Evolutionary conservation across 1,140 invertebrate species (phyloP).

Genomic region (Phymorhynchus buccinoides): DNA sequence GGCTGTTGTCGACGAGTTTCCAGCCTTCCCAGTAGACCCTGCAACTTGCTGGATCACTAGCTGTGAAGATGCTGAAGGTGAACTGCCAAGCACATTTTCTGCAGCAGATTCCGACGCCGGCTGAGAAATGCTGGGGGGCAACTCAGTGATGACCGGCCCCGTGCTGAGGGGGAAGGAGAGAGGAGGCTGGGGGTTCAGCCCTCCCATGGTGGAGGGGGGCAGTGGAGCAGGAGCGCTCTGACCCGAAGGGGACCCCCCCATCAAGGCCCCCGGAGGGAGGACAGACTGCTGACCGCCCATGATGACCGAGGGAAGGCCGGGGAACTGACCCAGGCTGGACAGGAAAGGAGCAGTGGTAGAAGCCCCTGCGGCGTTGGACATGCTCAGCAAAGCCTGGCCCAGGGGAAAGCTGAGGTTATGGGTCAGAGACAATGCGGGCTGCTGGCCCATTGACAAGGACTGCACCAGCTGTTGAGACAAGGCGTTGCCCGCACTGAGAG

Average conservation of each 20-base stretch:
- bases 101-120: not conserved
- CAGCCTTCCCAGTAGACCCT: not conserved
- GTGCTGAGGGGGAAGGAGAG: constrained; percentile 29
- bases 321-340: constrained; percentile 44
- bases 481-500: constrained; percentile 26
- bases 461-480: constrained; percentile 46
- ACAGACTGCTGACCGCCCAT: constrained; percentile 47
- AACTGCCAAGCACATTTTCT: not conserved
- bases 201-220: constrained; percentile 1
- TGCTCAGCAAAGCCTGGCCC: constrained; percentile 45
- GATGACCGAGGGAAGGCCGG: constrained; percentile 45
- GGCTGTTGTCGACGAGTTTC: not conserved
- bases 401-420: constrained; percentile 40
- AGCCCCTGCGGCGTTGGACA: constrained; percentile 40
- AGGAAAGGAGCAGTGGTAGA: constrained; percentile 42
- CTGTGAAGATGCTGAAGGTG: not conserved
- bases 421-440: constrained; percentile 33
- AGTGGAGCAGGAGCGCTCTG: no score
- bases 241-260: not conserved
- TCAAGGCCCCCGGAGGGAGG: constrained; percentile 38
- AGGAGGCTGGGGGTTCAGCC: not conserved
- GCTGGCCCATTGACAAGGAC: constrained; percentile 46
- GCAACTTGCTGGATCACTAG: not conserved
- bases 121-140: constrained; percentile 17
- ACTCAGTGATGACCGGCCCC: constrained; percentile 19